Percentiles rank a stretch among this genome's conserved stretches.
Conservation (phyloP, 1,140 invertebrate genomes). For the Coelopa frigida region DNA sequence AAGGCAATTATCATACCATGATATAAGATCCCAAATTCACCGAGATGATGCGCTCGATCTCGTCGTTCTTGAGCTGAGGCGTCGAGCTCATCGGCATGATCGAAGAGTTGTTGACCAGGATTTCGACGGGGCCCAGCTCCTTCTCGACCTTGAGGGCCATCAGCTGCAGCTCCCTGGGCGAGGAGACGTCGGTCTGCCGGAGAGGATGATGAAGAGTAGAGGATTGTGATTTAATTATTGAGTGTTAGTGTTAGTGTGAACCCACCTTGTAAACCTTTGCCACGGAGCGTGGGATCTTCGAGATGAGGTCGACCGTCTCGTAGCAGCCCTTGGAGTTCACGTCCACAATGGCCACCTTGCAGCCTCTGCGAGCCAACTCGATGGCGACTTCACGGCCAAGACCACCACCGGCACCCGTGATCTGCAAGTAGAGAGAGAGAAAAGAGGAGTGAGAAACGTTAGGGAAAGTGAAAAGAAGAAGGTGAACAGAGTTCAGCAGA, state of each 20-base stretch:
- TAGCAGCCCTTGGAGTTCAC: conserved; percentile 40
- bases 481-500: background rate
- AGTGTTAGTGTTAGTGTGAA: conserved; percentile 1
- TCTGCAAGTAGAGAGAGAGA: conserved; percentile 19
- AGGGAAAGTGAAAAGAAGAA: background rate
- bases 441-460: background rate
- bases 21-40: conserved; percentile 41
- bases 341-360: conserved; percentile 41
- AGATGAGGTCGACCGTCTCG: conserved; percentile 32
- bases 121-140: conserved; percentile 40
- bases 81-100: conserved; percentile 41
- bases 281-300: conserved; percentile 26
- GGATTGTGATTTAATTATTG: no score
- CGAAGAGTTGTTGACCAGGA: conserved; percentile 41
- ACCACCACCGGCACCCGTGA: conserved; percentile 41
- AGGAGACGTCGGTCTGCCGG: conserved; percentile 38
- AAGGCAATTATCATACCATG: conserved; percentile 20
- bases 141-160: conserved; percentile 39
- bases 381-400: conserved; percentile 39
- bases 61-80: conserved; percentile 30
- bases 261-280: conserved; percentile 41
- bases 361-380: conserved; percentile 33
- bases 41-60: conserved; percentile 37
- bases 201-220: background rate
- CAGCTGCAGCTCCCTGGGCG: conserved; percentile 33